Base-by-base conservation (phyloP, 2,797 vertebrate species). In the Vipera ursinii region DNA sequence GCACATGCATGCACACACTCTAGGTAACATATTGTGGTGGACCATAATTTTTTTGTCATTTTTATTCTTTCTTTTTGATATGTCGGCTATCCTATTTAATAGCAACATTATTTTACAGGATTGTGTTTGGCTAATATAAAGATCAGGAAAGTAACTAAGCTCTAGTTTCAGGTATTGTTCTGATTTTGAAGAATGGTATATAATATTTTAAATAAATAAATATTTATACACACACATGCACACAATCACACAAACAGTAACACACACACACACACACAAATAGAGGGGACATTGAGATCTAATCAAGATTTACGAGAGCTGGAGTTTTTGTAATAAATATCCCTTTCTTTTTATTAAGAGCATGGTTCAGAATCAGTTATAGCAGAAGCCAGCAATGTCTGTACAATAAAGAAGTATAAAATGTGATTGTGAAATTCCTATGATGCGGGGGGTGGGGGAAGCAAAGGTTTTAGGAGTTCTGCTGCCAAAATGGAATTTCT, bases 401-500 rank as follows among this genome's bases (percentile, higher is more conserved):
- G 1, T 88, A 89, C 69, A 89, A 86, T 65, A 88, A 92, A 38
- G 26, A 53, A 26, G 73, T 57, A 57, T n/a, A 89, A 57, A 94
- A 90, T 89, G 53, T 56, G 60, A 44, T 24, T 92, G 38, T 90
- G 59, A 91, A 89, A 63, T 92, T 82, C 51, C 89, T 69, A 53
- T 60, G 56, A 86, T 91, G 44, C 5, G 24, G 44, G 56, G 73
- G 78, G 87, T 13, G 51, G 51, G 44, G n/a, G 59, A 65, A 57
- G 88, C 28, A 59, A 65, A 86, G 86, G 59, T 59, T 89, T 90
- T 88, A 60, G 61, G 90, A 91, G 86, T 86, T 94, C 51, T 85
- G 60, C 73, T 89, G 86, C n/a, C 73, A 89, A 90, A 65, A 48
- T 91, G 78, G 87, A 91, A 91, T 92, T 92, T 87, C 91, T 92